Percentiles rank a stretch among this genome's conserved stretches.
Evolutionary conservation across 2,113 vertebrate genomes (phyloP).

Genomic region (Coturnix japonica): DNA sequence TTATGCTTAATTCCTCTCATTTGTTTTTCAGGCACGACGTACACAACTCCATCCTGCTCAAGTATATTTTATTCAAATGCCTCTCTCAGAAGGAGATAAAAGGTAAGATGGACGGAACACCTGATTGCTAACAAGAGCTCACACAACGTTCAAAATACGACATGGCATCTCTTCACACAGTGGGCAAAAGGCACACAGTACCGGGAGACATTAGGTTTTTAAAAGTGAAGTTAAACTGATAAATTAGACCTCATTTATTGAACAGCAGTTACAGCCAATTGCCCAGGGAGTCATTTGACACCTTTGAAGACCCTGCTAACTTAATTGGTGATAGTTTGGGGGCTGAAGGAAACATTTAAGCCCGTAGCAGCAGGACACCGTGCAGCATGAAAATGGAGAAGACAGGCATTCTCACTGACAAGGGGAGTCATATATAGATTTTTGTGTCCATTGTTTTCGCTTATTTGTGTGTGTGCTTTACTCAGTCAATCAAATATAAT

Average conservation of each 20-base stretch:
- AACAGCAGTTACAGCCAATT: conserved; percentile 91
- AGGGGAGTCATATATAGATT: conserved; percentile 98
- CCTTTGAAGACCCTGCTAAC: conserved; percentile 88
- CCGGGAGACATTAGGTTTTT: conserved; percentile 84
- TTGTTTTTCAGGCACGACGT: neutral
- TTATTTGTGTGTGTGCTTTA: conserved; percentile 99
- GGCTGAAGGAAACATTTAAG: conserved; percentile 89
- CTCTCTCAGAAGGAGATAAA: conserved; percentile 21
- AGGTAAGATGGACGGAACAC: conserved; percentile 4
- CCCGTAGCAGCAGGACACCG: conserved; percentile 83
- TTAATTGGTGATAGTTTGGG: conserved; percentile 95
- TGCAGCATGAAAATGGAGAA: conserved; percentile 90
- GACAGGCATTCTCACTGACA: conserved; percentile 93
- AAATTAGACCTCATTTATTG: conserved; percentile 99
- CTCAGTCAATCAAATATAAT: conserved; percentile 99
- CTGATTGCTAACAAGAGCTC: conserved; percentile 2
- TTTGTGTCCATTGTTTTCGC: conserved; percentile 99
- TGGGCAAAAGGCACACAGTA: conserved; percentile 73
- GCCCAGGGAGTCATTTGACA: conserved; percentile 88
- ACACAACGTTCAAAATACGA: conserved; percentile 38
- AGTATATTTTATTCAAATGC: conserved; percentile 58
- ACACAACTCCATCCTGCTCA: neutral
- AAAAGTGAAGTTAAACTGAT: conserved; percentile 97
- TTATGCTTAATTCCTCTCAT: neutral
- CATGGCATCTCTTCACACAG: conserved; percentile 49